Evolutionary conservation across 2,888 invertebrate genomes (phyloP), one percentile per base, ranked within the genome.

Genomic region (Aromia moschata): DNA sequence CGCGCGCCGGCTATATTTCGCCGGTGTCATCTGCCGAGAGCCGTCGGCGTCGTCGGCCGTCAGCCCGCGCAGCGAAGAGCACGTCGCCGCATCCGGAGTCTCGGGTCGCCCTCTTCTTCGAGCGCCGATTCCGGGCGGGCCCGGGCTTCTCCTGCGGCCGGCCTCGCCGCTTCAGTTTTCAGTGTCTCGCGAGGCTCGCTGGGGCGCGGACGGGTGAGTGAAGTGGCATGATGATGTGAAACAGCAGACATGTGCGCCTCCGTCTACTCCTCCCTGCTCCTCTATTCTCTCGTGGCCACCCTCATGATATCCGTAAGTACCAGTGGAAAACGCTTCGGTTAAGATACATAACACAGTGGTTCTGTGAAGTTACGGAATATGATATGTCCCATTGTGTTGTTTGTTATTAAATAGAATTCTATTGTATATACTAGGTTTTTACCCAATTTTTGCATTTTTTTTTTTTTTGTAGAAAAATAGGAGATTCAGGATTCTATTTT

Each of bases 181-280:
- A 76, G 76, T 76, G 75, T 70, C 71, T 74, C 73, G 75, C 72
- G 74, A 70, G 72, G 70, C 67, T 72, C 69, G 71, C 65, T 71
- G 73, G 68, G 73, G 68, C 70, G 75, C 71, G 74, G 73, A 72
- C 74, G 74, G 68, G 72, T 63, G 71, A 72, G 75, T 73, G 66
- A 58, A 72, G 73, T 74, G 75, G 69, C 72, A 73, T 73, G 71
- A 76, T 73, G 74, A 70, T 73, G 74, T 74, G 74, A 74, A 60
- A 60, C 43, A 67, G 70, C 70, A 74, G 75, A 74, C 71, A 77
- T 77, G 76, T 75, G 75, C 72, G 73, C 74, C 74, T 68, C 73
- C 72, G 71, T 70, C 68, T 72, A 67, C 70, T 71, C 74, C 68
- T 67, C 70, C 68, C 70, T 74, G 68, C 70, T 75, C 69, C 70